Evolutionary conservation across 2,888 invertebrate species (phyloP).

Genomic region (Drosophila maculinotata): DNA sequence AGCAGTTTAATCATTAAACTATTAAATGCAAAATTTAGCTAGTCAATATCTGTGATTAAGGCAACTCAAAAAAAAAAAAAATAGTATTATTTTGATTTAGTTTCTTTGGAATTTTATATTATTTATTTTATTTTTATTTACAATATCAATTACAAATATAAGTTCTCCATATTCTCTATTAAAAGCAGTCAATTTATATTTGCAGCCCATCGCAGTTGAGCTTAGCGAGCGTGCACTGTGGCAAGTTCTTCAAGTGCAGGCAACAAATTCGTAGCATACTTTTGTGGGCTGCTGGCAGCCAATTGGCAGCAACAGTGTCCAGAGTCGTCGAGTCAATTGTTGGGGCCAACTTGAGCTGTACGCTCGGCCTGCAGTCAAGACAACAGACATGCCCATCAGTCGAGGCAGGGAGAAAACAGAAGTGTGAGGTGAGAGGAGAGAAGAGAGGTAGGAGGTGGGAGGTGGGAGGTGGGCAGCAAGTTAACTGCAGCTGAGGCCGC

Average conservation of each 20-base stretch:
- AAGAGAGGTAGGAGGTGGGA: neutral
- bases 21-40: too few species aligned
- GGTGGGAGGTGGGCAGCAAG: slow-evolving; percentile 46
- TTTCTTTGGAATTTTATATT: too few species aligned
- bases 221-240: slow-evolving; percentile 25
- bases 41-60: too few species aligned
- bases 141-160: neutral
- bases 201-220: neutral
- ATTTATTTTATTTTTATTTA: too few species aligned
- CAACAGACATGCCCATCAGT: slow-evolving; percentile 35
- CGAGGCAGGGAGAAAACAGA: neutral
- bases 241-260: slow-evolving; percentile 17
- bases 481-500: slow-evolving; percentile 76
- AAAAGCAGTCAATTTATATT: too few species aligned
- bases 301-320: slow-evolving; percentile 47
- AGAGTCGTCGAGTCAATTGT: slow-evolving; percentile 38
- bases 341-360: slow-evolving; percentile 34
- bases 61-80: too few species aligned
- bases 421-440: neutral
- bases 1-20: too few species aligned
- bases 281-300: slow-evolving; percentile 60
- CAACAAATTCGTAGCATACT: slow-evolving; percentile 66
- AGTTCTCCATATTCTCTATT: neutral
- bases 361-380: slow-evolving; percentile 50
- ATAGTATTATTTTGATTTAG: too few species aligned